Evolutionary conservation across 2,113 vertebrate genomes (phyloP), one percentile per base, ranked within the genome.

Genomic region (Phyllopteryx taeniolatus): DNA sequence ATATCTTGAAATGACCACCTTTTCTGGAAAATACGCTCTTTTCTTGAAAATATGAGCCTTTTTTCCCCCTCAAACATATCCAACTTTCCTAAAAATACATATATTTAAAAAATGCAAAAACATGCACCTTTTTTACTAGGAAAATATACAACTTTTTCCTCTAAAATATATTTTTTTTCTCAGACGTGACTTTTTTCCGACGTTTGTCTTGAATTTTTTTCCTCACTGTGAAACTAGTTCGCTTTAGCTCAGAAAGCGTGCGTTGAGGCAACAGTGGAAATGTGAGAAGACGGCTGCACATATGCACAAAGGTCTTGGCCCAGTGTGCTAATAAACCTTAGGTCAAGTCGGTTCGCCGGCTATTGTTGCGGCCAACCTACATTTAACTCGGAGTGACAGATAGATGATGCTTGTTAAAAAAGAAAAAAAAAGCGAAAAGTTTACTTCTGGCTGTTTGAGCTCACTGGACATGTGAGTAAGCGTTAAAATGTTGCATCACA

Each of bases 401-500:
- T 14, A 8, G 14, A 61, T 61, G 31, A 77, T 47, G 39, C 20
- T 22, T 43, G 62, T 44, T 13, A 43, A 64, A 43, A 42, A 42
- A 12, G 5, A 22, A 44, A 64, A n/a, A 19, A 39, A 11, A 39
- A 64, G 43, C 43, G n/a, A n/a, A 10, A n/a, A 11, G 39, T 44
- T 44, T 13, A 64, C 39, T n/a, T 11, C 1, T 9, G 35, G 39
- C 15, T 39, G 62, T 33, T 60, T 35, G 27, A 33, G 59, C 62
- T 59, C 22, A 1, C 0, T 2, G 39, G 39, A 43, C 62, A 43
- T 44, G 39, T 64, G 62, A 44, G 20, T 0, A 22, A 12, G 20
- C 5, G 59, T 27, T 33, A 33, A 60, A 60, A 60, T n/a, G 61
- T 64, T 64, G 62, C 62, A 7, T 61, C 59, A 61, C 59, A 35